Base-by-base conservation (phyloP, 1,140 invertebrate species). In the Cepaea nemoralis region DNA sequence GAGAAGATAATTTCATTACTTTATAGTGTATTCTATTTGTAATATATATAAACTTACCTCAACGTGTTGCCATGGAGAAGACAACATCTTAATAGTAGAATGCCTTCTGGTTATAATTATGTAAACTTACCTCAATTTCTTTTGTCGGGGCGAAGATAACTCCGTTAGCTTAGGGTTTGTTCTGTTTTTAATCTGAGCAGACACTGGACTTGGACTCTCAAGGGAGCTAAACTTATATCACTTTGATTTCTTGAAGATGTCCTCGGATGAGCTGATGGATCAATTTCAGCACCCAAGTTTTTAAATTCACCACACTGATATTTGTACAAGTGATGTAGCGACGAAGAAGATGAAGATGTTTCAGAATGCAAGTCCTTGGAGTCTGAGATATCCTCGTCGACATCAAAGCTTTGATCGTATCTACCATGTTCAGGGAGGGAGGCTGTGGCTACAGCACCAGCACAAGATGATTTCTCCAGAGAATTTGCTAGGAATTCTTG, bases 111-210 rank as follows among this genome's bases (percentile, higher is more conserved):
- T 45, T 8, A 45, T 19, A 45, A 45, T 8, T 45, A 45, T 45
- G 16, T 59, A 45, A 24, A 14, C 35, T 81, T 70, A 80, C 78
- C 69, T 73, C 12, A 71, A 33, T 35, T 80, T 80, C 31, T 42
- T 71, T 40, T 33, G 69, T 19, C 19, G 19, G 31, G 69, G 31
- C 16, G 77, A 69, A 69, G 77, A 2, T 27, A 45, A 55, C 6
- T 48, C n/a, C 27, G 37, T 45, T 16, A 40, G 63, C 27, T 45
- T 78, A 2, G 55, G 1, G 37, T 55, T 45, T 55, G 40, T 33
- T 59, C n/a, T 78, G 63, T 78, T 78, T 37, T 69, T 73, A n/a
- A 73, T 71, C 37, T 71, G 78, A 37, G 69, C 78, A 33, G 69
- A 24, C 22, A 69, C 48, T 3, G 69, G 42, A 73, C 78, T 80